A percentile compares a stretch with the other conserved stretches of the same genome.
phyloP scores from a whole-genome alignment of 2,888 invertebrate species.

The Drosophila neutralis region DNA sequence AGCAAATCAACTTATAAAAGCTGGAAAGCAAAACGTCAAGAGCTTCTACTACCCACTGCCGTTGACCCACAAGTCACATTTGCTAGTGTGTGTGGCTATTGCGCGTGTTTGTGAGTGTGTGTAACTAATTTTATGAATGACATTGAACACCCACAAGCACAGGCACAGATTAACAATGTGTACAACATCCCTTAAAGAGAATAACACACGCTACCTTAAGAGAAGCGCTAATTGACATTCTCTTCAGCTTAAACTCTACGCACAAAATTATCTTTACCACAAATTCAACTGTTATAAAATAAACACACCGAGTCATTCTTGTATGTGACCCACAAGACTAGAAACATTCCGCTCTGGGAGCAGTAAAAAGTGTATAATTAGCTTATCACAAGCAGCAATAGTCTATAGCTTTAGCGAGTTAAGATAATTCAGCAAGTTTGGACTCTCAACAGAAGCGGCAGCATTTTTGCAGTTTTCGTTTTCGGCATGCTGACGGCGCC shows the following conservation, averaged over 20 bases:
- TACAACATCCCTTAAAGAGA: slow-evolving; percentile 33
- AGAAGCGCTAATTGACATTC: slow-evolving; percentile 14
- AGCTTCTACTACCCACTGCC: slow-evolving; percentile 58
- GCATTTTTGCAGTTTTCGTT: slow-evolving; percentile 2
- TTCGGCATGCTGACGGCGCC: slow-evolving; percentile 49
- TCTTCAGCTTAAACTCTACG: slow-evolving; percentile 19
- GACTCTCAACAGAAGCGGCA: slow-evolving; percentile 5
- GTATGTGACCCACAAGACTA: slow-evolving; percentile 29
- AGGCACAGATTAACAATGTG: slow-evolving; percentile 14
- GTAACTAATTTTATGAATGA: slow-evolving; percentile 73
- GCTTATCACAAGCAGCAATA: slow-evolving; percentile 38
- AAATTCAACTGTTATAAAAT: slow-evolving; percentile 33
- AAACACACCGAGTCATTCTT: not conserved
- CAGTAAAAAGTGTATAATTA: slow-evolving; percentile 46
- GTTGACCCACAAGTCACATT: slow-evolving; percentile 65
- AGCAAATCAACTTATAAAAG: slow-evolving; percentile 59
- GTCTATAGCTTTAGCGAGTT: slow-evolving; percentile 8
- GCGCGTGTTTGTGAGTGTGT: slow-evolving; percentile 17
- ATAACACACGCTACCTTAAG: slow-evolving; percentile 5
- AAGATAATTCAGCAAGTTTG: slow-evolving; percentile 24
- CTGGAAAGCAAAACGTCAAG: slow-evolving; percentile 35
- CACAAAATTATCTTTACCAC: slow-evolving; percentile 13
- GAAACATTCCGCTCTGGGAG: slow-evolving; percentile 31
- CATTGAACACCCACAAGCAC: slow-evolving; percentile 58
- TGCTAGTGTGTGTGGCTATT: not conserved